These are phyloP conservation scores for Triplophysa siluroides DNA, from an alignment of 2,113 vertebrate species.

Conservation along the genomic window DNA sequence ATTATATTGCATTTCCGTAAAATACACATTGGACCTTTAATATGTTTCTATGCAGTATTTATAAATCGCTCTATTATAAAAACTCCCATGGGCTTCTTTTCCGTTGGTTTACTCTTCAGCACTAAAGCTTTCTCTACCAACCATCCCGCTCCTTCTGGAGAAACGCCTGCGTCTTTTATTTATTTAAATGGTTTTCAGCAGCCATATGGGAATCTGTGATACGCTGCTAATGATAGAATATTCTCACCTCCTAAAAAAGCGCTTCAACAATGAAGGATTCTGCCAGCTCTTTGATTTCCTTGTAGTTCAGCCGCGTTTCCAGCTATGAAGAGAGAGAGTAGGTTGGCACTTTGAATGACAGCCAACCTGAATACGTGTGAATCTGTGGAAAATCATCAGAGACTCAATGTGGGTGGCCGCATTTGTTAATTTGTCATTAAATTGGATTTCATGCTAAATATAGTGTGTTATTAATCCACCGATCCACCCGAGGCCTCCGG, in stretches of 20 bases:
- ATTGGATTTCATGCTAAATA: constrained; percentile 51
- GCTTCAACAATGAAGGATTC: constrained; percentile 3
- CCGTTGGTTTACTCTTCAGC: background rate
- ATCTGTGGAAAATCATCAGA: constrained; percentile 16
- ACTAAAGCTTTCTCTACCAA: background rate
- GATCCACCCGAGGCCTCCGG: background rate
- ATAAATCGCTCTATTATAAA: background rate
- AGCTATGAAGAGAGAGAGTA: background rate
- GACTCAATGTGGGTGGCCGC: constrained; percentile 6
- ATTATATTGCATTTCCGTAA: no score
- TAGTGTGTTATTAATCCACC: constrained; percentile 40
- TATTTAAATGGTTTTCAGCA: background rate
- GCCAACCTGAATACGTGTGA: constrained; percentile 27
- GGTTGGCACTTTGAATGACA: constrained; percentile 26
- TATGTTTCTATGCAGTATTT: no score
- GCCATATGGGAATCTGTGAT: constrained; percentile 10
- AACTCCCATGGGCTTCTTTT: background rate
- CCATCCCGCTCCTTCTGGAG: background rate
- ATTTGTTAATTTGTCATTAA: constrained; percentile 24
- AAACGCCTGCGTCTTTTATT: background rate
- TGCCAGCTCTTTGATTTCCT: constrained; percentile 13
- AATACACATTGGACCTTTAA: no score
- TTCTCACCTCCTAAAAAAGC: background rate
- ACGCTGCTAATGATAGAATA: background rate
- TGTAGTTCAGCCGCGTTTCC: background rate